Conservation (phyloP, 2,888 invertebrate genomes). For the Didymodactylos carnosus region DNA sequence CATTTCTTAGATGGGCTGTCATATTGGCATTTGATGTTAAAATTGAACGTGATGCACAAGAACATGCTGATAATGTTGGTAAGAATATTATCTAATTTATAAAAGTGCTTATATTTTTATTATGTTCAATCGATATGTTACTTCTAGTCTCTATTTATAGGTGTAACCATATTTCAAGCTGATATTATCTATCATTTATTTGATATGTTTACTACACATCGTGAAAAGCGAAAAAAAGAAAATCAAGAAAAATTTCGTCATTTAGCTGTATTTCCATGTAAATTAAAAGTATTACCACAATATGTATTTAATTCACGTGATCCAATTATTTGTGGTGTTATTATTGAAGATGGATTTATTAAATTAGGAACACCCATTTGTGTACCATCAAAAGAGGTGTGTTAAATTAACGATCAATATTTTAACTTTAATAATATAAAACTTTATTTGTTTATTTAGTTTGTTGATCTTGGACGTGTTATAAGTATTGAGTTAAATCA, state of each 20-base stretch:
- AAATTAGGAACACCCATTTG: constrained; percentile 92
- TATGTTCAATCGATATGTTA: too few species aligned
- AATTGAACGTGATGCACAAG: constrained; percentile 90
- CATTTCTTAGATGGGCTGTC: constrained; percentile 71
- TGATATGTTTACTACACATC: constrained; percentile 63
- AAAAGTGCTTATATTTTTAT: background rate
- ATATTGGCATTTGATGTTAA: constrained; percentile 99
- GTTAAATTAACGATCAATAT: background rate
- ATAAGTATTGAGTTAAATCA: constrained; percentile 87
- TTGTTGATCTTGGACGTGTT: constrained; percentile 75
- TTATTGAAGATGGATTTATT: constrained; percentile 77
- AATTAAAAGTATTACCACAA: constrained; percentile 56
- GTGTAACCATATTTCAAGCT: constrained; percentile 65
- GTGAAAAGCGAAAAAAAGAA: constrained; percentile 68
- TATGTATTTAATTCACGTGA: constrained; percentile 93
- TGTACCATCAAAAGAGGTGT: constrained; percentile 38
- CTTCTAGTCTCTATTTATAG: constrained; percentile 12
- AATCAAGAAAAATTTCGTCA: constrained; percentile 86
- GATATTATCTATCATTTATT: constrained; percentile 99
- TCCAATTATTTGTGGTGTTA: constrained; percentile 88
- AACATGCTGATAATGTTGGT: constrained; percentile 64
- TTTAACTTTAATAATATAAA: background rate
- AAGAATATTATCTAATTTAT: constrained; percentile 42
- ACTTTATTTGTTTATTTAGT: constrained; percentile 42
- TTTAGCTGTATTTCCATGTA: constrained; percentile 94